Base-by-base conservation (phyloP, 2,797 vertebrate species). In the Linurgus olivaceus region DNA sequence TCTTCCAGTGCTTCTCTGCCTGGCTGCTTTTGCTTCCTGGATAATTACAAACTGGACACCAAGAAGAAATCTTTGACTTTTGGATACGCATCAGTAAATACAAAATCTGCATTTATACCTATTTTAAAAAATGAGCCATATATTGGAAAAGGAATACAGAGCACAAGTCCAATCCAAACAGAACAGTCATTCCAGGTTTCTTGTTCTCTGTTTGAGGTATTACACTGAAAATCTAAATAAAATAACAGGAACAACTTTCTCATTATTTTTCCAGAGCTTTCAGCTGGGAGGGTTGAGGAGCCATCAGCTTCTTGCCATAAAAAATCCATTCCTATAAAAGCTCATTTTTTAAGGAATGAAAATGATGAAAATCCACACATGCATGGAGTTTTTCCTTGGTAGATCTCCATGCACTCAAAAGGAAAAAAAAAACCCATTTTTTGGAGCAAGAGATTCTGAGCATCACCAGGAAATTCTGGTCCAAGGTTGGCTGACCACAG, bases 201-300 rank as follows among this genome's bases (percentile, higher is more conserved):
- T 28, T n/a, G 4, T 31, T 85, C 7, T 5, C 47, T 82, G n/a
- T 13, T 51, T 73, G n/a, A 73, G 61, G 5, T 18, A 23, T 61
- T 72, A 28, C 14, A 50, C 12, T 63, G 50, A 78, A 84, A 91
- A 75, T 50, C 12, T 63, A 54, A 86, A 81, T 63, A 71, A 78
- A 78, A 28, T 45, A 72, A 65, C 18, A 35, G 40, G 26, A 25
- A 61, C 20, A 52, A 31, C 24, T 58, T 74, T 52, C 40, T 88
- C 44, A n/a, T 76, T 80, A 45, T 66, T 91, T 94, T 78, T 61
- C 42, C 25, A n/a, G 48, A 87, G n/a, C 33, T 70, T 93, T 83
- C 37, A 23, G 3, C 6, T 80, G 28, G 38, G 8, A 48, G 58
- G 25, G 13, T 42, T 79, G 44, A 38, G 70, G 31, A 42, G 37